Base-by-base conservation (phyloP, 2,113 vertebrate genomes). In the Ptilonorhynchus violaceus region DNA sequence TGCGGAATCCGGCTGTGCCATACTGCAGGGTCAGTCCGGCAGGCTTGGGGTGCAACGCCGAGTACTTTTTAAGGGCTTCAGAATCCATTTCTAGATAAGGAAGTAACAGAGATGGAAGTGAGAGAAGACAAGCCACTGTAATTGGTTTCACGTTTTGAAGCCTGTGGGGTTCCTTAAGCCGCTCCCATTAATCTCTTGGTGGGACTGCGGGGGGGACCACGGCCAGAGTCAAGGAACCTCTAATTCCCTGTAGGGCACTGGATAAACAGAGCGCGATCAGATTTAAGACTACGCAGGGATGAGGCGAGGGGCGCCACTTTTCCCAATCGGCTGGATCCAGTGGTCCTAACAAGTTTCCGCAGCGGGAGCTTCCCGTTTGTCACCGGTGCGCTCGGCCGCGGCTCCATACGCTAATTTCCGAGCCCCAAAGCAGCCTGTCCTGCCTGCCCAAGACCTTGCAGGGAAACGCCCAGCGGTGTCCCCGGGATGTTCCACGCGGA, bases 1-100 rank as follows among this genome's bases (percentile, higher is more conserved):
- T 93, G 52, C 99, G 98, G 81, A 99, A 99, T 2, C 99, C 99
- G 14, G 99, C 99, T 0, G 99, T 99, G 62, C 99, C 99, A 44
- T 99, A 99, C 19, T 99, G 99, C 83, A 99, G 97, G 17, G 80
- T 37, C 31, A 99, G 93, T 2, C 98, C 99, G 5, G 62, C 76
- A 11, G 99, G 99, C 50, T 99, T 99, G 5, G 98, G 97, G 42
- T 99, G 99, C 8, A 97, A 46, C 0, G 81, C 91, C 1, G 99
- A 99, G 89, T 85, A 93, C 30, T 97, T 97, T 33, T 58, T 80
- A 12, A 99, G 88, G 19, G 98, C 97, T 68, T 98, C 96, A 41
- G 97, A 94, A 89, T 98, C 97, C 98, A 98, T 98, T 44, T 18
- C 97, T 98, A 30, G 44, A 72, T 80, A 50, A 31, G 56, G 47